Base-by-base conservation (phyloP, 1,140 invertebrate species). In the Anastrepha obliqua region DNA sequence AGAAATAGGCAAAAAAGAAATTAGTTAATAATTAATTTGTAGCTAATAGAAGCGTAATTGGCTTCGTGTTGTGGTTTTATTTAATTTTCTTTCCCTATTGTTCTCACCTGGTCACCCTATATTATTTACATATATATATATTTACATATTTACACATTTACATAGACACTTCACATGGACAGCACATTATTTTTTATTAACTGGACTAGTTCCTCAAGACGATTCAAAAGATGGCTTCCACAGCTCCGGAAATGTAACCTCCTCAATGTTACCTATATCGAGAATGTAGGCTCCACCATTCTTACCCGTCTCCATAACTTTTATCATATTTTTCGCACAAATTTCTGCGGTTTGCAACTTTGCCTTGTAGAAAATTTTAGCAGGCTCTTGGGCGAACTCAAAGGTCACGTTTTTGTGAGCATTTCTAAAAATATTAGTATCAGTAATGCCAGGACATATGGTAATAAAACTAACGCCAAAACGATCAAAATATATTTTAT, bases 371-470 rank as follows among this genome's bases (percentile, higher is more conserved):
- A 65, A 65, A 29, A 42, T 20, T 88, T 70, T 8, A 67, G 39
- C 85, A 81, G 86, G 5, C 89, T 51, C 47, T 89, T 86, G 4
- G 59, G 60, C 3, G 7, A 85, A 64, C 64, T 86, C 58, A 29
- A 91, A 91, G 5, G 91, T 92, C 0, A 88, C 86, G 59, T 90
- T 91, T 7, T 87, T 88, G 17, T 59, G 8, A 29, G 90, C 62
- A 29, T 91, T 67, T 2, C 89, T 87, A 5, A 91, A 62, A 5
- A 93, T 51, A 0, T 87, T 29, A 2, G 92, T 93, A 2, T 91
- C 88, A 0, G 91, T 92, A 11, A 92, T 89, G 8, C 91, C 91
- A 0, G 91, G 91, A 88, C 91, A 92, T 20, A 92, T 89, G 65
- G 91, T 91, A 1, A 92, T 87, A 39, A 92, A 92, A 8, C 86